Base-by-base conservation (phyloP, 2,797 vertebrate species). In the Masticophis lateralis region DNA sequence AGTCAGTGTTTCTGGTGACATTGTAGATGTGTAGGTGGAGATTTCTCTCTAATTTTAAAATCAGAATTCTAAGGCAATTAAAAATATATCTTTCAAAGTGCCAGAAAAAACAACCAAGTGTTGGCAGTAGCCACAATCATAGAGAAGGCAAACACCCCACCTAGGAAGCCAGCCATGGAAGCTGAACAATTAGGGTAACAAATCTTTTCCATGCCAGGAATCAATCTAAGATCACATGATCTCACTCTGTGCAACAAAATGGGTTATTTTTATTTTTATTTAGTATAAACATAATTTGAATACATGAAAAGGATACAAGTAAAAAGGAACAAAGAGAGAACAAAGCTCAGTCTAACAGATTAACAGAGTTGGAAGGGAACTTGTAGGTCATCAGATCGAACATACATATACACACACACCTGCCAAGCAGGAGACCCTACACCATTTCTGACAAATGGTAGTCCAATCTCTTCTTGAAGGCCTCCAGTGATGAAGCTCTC, bases 101-200 rank as follows among this genome's bases (percentile, higher is more conserved):
- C 18, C 13, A 2, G 0, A 0, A 61, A 74, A 22, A 2, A 28
- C 60, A 25, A 3, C 5, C 25, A 12, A 61, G 55, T 56, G 20
- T 51, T 56, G 20, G 27, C 63, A 0, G 0, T 22, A 20, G 4
- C 59, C 14, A 10, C 61, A 27, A n/a, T 79, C 1, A 2, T 25
- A 1, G 2, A 1, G 32, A 74, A 74, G 3, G 16, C 69, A 20
- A 74, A 9, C 8, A 3, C 32, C 32, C 32, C 32, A 9, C 16
- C 32, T 16, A 74, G 32, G 69, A 79, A 79, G 18, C 69, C 69
- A 79, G 32, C 69, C 32, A 43, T 0, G 8, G 32, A 79, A 79
- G 18, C 18, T 22, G 32, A 92, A 27, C 14, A 87, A 9, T 89
- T 55, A 90, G 12, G 0, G 43, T 90, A 28, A 20, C 8, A 12